Evolutionary conservation across 2,113 vertebrate genomes (phyloP).

Genomic region (Jaculus jaculus): DNA sequence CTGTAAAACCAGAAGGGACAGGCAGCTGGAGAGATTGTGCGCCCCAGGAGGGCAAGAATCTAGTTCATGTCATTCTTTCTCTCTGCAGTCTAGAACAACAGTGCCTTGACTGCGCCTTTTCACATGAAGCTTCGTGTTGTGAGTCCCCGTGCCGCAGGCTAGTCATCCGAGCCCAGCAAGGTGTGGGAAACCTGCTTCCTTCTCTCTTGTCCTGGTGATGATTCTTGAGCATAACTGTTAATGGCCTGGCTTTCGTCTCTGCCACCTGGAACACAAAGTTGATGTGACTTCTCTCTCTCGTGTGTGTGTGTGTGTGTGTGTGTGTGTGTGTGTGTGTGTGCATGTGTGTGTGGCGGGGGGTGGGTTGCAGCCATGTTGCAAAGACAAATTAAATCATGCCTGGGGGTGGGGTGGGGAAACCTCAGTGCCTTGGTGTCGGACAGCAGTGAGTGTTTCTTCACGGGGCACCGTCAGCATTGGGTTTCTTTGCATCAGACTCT

Average conservation of each 20-base stretch:
- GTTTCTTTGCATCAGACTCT: background rate
- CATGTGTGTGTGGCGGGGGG: background rate
- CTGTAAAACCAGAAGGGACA: background rate
- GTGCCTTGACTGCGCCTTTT: background rate
- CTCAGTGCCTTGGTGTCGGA: background rate
- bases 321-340: no score
- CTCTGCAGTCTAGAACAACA: background rate
- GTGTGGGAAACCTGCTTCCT: background rate
- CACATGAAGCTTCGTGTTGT: background rate
- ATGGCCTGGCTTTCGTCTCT: conserved; percentile 19
- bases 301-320: no score
- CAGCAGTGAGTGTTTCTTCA: background rate
- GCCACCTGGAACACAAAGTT: background rate
- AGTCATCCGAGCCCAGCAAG: background rate
- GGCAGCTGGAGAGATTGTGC: background rate
- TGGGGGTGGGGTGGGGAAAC: fast-evolving
- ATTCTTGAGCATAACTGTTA: background rate
- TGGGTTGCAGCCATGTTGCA: background rate
- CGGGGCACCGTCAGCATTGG: background rate
- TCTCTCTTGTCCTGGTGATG: background rate
- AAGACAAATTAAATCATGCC: background rate
- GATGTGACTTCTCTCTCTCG: background rate
- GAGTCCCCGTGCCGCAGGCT: background rate
- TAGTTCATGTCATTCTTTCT: background rate
- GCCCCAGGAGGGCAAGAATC: background rate